phyloP scores from a whole-genome alignment of 2,113 vertebrate species.

The Notarius lentiginosus region DNA sequence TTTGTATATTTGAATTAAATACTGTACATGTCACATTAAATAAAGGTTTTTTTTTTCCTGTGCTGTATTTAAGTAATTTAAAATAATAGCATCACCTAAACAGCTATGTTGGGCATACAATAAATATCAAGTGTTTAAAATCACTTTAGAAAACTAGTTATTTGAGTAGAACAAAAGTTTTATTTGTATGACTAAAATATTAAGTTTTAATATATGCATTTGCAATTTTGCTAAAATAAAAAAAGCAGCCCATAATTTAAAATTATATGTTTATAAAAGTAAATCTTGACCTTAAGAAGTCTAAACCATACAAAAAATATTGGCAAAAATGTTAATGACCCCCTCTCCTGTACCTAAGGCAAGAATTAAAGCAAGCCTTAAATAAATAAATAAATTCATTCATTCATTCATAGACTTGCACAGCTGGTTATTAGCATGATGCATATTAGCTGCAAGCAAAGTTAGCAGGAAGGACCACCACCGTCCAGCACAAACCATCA shows the following conservation, averaged over 20 bases:
- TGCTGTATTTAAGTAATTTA: background rate
- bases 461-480: background rate
- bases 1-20: too few species aligned
- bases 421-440: background rate
- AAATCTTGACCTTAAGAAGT: background rate
- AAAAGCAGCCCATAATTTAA: background rate
- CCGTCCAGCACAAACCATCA: background rate
- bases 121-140: background rate
- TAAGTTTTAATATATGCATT: background rate
- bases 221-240: too few species aligned
- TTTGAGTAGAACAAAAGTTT: background rate
- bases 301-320: background rate
- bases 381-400: background rate
- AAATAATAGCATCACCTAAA: background rate
- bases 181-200: background rate
- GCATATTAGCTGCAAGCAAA: background rate
- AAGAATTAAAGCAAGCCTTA: background rate
- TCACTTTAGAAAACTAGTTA: background rate
- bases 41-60: background rate
- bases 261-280: background rate
- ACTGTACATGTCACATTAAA: too few species aligned
- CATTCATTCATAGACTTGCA: background rate
- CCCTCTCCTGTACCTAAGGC: background rate
- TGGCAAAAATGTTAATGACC: background rate
- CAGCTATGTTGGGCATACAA: background rate